These are phyloP conservation scores for Telmatherina bonti DNA, from an alignment of 2,797 vertebrate species.

Conservation along the genomic window DNA sequence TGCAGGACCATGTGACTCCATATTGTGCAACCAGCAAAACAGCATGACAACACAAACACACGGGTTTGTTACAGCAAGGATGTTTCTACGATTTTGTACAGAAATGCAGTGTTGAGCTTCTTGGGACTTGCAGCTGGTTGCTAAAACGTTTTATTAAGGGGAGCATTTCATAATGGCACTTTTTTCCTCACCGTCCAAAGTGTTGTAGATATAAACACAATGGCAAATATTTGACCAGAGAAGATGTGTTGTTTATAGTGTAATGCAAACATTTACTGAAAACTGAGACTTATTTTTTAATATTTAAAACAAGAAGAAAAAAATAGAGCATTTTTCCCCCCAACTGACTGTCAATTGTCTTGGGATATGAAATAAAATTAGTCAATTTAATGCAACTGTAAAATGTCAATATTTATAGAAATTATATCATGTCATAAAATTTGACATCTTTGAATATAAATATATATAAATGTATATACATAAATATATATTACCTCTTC, in stretches of 20 bases:
- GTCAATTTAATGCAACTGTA: constrained; percentile 93
- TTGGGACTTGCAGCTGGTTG: constrained; percentile 45
- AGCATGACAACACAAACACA: constrained; percentile 61
- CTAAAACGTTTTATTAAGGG: constrained; percentile 52
- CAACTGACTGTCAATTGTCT: constrained; percentile 82
- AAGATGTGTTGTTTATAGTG: constrained; percentile 91
- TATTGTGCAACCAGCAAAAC: constrained; percentile 74
- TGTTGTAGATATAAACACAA: constrained; percentile 87
- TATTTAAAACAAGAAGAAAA: constrained; percentile 94
- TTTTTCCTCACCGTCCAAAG: constrained; percentile 78
- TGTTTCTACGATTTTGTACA: constrained; percentile 72
- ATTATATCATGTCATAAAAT: constrained; percentile 83
- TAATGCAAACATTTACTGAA: constrained; percentile 94
- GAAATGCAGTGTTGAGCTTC: constrained; percentile 63
- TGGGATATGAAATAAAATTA: constrained; percentile 88
- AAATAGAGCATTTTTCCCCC: constrained; percentile 90
- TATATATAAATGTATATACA: constrained; percentile 78
- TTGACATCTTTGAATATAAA: constrained; percentile 77
- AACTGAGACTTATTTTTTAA: constrained; percentile 95
- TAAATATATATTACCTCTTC: constrained; percentile 88
- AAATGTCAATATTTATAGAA: constrained; percentile 93
- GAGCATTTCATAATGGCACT: constrained; percentile 79
- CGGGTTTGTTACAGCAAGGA: constrained; percentile 59
- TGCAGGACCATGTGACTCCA: constrained; percentile 44
- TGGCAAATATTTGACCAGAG: constrained; percentile 78